Evolutionary conservation across 2,113 vertebrate species (phyloP), one percentile per base, ranked within the genome.

Genomic region (Acanthochromis polyacanthus): DNA sequence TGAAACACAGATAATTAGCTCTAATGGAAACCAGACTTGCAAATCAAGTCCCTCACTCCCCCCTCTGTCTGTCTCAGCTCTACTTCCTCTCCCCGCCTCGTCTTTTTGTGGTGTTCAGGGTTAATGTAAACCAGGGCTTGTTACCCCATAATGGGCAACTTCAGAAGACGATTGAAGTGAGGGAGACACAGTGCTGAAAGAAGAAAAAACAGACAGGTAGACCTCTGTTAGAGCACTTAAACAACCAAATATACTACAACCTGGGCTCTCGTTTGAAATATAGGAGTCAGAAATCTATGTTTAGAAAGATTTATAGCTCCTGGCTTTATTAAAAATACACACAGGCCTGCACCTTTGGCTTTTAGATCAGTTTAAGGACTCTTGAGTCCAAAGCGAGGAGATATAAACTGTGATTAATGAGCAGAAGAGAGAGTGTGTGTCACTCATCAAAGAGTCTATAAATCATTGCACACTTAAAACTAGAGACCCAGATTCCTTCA

Each of bases 1-100:
- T 98, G 96, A 98, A 98, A 98, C 96, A 97, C 95, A 98, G 96
- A 96, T 98, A 98, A 98, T 98, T 98, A 96, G 93, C 95, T 95
- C 92, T 98, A 98, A 99, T 98, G 95, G 96, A 97, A 98, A 96
- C 96, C 97, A 98, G 97, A 97, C 91, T 66, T 75, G 89, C 79
- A 83, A 81, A 78, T 85, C 64, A 76, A 94, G 91, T 94, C 92
- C 91, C 94, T 94, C 23, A 36, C 30, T 28, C 19, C 45, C 11
- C 5, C 50, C 20, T 1, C 12, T 20, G 28, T 73, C 63, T 82
- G 59, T 76, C 45, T 75, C 59, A 80, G 56, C 55, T 71, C 56
- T 74, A 83, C 86, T 84, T 81, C 77, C 75, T 78, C 52, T 71
- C 58, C 76, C 70, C 32, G 53, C 63, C 61, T 56, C 79, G 68